Evolutionary conservation across 1,140 invertebrate genomes (phyloP).

Genomic region (Mylabris phalerata): DNA sequence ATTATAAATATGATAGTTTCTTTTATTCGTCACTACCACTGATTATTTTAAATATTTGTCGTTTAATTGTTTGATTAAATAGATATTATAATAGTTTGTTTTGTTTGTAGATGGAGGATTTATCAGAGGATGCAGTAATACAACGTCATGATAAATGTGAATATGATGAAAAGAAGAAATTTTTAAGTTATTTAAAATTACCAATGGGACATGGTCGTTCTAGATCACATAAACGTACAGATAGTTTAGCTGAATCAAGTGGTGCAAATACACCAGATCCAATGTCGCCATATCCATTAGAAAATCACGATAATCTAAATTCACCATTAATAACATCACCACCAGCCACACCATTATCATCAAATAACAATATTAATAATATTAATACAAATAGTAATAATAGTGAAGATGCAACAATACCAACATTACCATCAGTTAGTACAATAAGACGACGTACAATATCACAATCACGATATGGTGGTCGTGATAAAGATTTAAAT

Average conservation of each 20-base stretch:
- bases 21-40: constrained; percentile 24
- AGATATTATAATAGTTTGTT: constrained; percentile 1
- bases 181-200: constrained; percentile 62
- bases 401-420: constrained; percentile 30
- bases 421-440: constrained; percentile 38
- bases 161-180: constrained; percentile 69
- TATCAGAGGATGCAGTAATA: constrained; percentile 63
- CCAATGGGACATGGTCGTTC: constrained; percentile 52
- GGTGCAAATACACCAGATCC: constrained; percentile 67
- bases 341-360: constrained; percentile 49
- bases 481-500: constrained; percentile 36
- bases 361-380: background rate
- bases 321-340: constrained; percentile 51
- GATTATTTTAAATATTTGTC: constrained; percentile 6
- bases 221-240: constrained; percentile 54
- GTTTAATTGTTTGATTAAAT: background rate
- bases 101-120: constrained; percentile 61
- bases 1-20: constrained; percentile 16
- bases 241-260: constrained; percentile 62
- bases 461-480: constrained; percentile 42
- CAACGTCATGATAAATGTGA: constrained; percentile 69
- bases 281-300: constrained; percentile 43
- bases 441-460: constrained; percentile 45
- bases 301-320: constrained; percentile 40
- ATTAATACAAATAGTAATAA: background rate